These are phyloP conservation scores for Campoplex nolae DNA, from an alignment of 2,888 invertebrate species.

Conservation along the genomic window DNA sequence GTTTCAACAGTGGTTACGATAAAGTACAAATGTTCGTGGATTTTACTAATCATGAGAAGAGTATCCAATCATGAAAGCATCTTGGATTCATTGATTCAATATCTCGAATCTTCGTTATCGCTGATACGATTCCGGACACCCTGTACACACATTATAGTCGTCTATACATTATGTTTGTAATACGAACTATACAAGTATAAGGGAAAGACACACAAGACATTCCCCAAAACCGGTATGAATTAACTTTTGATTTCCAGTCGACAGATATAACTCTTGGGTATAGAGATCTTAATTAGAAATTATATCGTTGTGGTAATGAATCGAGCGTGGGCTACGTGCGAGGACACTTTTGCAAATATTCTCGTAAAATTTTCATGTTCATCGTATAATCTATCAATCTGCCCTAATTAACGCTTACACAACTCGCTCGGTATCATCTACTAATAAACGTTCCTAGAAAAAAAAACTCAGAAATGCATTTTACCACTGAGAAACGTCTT, in stretches of 20 bases:
- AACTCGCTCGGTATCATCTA: not conserved
- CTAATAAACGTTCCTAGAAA: not conserved
- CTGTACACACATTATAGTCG: not conserved
- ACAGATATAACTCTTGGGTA: constrained; percentile 56
- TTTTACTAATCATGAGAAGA: not conserved
- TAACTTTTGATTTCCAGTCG: constrained; percentile 65
- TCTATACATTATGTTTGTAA: constrained; percentile 23
- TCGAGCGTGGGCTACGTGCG: constrained; percentile 49
- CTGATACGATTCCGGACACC: not conserved
- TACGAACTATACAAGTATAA: constrained; percentile 41
- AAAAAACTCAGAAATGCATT: not conserved
- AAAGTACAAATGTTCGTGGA: not conserved
- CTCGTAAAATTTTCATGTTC: constrained; percentile 22
- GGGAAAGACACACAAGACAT: constrained; percentile 54
- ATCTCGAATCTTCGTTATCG: not conserved
- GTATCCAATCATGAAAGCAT: not conserved
- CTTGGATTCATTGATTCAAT: not conserved
- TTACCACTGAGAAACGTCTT: not conserved
- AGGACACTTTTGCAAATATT: constrained; percentile 19
- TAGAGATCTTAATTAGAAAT: constrained; percentile 69
- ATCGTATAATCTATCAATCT: not conserved
- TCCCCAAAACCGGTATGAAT: constrained; percentile 57
- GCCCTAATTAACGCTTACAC: constrained; percentile 1
- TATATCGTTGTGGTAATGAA: constrained; percentile 61
- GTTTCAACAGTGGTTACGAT: not conserved